Percentiles rank a stretch among this genome's conserved stretches.
These are phyloP conservation scores for Parus major DNA, from an alignment of 2,113 vertebrate species.

Conservation along the genomic window DNA sequence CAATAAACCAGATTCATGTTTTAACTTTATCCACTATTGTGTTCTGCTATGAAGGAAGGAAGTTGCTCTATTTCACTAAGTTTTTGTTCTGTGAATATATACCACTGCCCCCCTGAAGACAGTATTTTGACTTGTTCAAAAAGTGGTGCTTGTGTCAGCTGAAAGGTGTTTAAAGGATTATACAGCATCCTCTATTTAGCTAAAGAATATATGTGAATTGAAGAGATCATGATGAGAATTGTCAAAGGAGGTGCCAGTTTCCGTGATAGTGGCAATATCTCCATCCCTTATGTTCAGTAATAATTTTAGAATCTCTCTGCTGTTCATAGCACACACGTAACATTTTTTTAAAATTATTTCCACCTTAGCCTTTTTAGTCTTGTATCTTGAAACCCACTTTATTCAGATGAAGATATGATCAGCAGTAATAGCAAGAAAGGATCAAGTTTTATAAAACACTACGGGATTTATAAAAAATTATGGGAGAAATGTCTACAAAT, in stretches of 20 bases:
- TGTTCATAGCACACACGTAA: neutral
- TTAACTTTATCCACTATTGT: neutral
- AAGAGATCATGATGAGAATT: neutral
- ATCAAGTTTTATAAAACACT: neutral
- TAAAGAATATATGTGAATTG: neutral
- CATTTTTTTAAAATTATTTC: neutral
- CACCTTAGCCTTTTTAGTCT: neutral
- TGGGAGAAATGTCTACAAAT: neutral
- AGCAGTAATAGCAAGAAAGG: neutral
- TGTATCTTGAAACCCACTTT: neutral
- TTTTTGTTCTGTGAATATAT: neutral
- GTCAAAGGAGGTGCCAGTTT: neutral
- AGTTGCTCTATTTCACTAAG: neutral
- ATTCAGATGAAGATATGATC: neutral
- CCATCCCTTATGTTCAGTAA: neutral
- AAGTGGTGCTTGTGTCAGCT: neutral
- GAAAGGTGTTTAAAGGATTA: neutral
- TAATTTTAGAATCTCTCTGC: neutral
- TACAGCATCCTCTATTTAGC: neutral
- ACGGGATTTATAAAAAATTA: neutral
- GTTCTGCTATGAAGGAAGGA: neutral
- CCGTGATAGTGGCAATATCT: neutral
- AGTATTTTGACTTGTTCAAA: neutral
- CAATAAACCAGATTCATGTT: neutral
- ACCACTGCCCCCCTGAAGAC: neutral